phyloP scores from a whole-genome alignment of 1,140 invertebrate species.

The Meloidogyne exigua region DNA sequence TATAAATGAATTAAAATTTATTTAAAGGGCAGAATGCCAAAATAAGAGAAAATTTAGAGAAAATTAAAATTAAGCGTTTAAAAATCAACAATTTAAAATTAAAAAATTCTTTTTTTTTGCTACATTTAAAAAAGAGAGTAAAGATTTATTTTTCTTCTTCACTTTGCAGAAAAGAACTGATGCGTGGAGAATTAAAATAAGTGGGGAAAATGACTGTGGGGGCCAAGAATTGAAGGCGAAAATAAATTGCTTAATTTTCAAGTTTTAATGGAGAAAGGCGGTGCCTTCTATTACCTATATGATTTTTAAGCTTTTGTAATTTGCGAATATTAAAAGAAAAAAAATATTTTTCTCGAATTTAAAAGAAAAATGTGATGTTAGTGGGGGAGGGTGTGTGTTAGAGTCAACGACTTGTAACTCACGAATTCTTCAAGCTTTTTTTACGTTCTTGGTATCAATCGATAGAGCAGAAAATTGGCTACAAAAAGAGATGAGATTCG shows the following conservation, averaged over 20 bases:
- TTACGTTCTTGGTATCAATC: too few relatives aligned
- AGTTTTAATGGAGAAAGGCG: neutral
- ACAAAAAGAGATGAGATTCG: too few relatives aligned
- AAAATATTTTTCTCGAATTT: neutral
- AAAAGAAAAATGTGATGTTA: neutral
- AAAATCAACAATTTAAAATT: neutral
- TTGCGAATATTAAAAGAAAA: neutral
- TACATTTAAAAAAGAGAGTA: neutral
- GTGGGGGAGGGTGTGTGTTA: neutral
- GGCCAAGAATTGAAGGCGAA: conserved; percentile 7
- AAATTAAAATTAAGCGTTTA: neutral
- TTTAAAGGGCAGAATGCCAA: neutral
- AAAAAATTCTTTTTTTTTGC: too few relatives aligned
- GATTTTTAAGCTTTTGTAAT: conserved; percentile 2
- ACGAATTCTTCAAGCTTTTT: neutral
- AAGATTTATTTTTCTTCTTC: neutral
- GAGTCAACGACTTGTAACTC: neutral
- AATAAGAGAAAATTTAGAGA: neutral
- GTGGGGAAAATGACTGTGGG: neutral
- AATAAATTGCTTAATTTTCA: neutral
- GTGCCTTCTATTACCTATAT: neutral
- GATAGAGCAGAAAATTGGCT: too few relatives aligned
- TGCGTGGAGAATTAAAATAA: conserved; percentile 1
- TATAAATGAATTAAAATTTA: neutral
- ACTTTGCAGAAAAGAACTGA: neutral